A percentile compares a stretch with the other conserved stretches of the same genome.
Conservation (phyloP, 2,888 invertebrate genomes). For the Yponomeuta cagnagella region DNA sequence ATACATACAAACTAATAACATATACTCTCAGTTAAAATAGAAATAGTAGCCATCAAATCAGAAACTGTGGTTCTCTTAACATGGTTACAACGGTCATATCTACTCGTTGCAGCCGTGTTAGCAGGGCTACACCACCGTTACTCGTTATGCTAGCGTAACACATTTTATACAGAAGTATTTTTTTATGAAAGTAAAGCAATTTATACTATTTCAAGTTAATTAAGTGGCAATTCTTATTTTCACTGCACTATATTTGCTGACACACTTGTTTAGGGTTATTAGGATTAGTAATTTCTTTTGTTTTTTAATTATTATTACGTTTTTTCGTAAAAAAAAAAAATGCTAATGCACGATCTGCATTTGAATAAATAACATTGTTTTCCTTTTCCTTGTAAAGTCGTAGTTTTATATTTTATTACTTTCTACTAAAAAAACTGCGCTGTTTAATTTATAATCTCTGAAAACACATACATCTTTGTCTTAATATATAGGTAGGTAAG, state of each 20-base stretch:
- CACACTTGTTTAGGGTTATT: constrained; percentile 42
- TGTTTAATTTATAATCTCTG: constrained; percentile 11
- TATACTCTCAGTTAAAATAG: constrained; percentile 62
- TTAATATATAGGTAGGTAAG: background rate
- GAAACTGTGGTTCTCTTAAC: background rate
- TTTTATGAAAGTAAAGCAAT: constrained; percentile 52
- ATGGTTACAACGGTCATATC: background rate
- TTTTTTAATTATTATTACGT: constrained; percentile 49
- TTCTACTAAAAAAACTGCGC: constrained; percentile 10
- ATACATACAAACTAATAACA: constrained; percentile 59
- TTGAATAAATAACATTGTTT: constrained; percentile 63
- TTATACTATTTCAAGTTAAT: constrained; percentile 68
- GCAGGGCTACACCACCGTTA: constrained; percentile 39
- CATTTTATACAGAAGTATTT: constrained; percentile 75
- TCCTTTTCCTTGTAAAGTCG: constrained; percentile 46
- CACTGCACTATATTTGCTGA: constrained; percentile 73
- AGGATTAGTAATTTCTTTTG: constrained; percentile 40
- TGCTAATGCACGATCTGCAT: constrained; percentile 69
- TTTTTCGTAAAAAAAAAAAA: constrained; percentile 36
- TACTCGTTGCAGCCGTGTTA: constrained; percentile 28
- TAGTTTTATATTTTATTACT: constrained; percentile 25
- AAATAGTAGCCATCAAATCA: constrained; percentile 66
- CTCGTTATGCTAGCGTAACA: constrained; percentile 68
- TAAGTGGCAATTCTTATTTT: constrained; percentile 72
- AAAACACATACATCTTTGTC: background rate